These are phyloP conservation scores for Lochmaea crataegi DNA, from an alignment of 2,888 invertebrate genomes.

Conservation along the genomic window DNA sequence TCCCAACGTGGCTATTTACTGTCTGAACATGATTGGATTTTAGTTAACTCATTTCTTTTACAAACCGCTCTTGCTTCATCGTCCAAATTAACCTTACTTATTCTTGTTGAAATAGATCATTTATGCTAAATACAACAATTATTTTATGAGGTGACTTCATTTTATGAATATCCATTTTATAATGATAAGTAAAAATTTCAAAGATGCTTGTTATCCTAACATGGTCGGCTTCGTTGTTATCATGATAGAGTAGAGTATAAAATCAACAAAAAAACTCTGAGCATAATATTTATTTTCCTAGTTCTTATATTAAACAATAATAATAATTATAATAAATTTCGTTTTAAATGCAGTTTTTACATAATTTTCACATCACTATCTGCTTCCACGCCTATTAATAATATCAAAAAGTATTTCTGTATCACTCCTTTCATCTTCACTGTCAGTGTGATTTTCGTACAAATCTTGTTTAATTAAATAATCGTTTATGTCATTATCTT, in stretches of 20 bases:
- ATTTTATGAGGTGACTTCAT: no score
- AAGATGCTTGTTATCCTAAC: not conserved
- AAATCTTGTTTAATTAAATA: slow-evolving; percentile 56
- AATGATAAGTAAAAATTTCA: no score
- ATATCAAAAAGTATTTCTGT: slow-evolving; percentile 68
- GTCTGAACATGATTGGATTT: no score
- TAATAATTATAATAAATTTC: not conserved
- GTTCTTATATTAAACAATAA: not conserved
- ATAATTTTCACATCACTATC: slow-evolving; percentile 2
- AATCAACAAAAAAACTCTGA: not conserved
- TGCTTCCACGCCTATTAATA: slow-evolving; percentile 62
- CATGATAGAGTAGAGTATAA: not conserved
- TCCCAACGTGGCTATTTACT: no score
- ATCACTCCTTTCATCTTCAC: slow-evolving; percentile 64
- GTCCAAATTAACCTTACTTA: no score
- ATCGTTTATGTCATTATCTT: slow-evolving; percentile 59
- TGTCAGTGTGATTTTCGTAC: slow-evolving; percentile 47
- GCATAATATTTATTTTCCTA: not conserved
- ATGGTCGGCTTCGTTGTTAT: not conserved
- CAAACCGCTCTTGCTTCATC: no score
- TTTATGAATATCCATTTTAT: no score
- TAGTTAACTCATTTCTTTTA: no score
- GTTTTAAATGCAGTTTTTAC: not conserved
- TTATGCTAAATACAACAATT: no score
- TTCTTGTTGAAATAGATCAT: no score